Evolutionary conservation across 64 coral and sea anemone genomes (phyloP).

Genomic region (Stichodactyla mertensii): DNA sequence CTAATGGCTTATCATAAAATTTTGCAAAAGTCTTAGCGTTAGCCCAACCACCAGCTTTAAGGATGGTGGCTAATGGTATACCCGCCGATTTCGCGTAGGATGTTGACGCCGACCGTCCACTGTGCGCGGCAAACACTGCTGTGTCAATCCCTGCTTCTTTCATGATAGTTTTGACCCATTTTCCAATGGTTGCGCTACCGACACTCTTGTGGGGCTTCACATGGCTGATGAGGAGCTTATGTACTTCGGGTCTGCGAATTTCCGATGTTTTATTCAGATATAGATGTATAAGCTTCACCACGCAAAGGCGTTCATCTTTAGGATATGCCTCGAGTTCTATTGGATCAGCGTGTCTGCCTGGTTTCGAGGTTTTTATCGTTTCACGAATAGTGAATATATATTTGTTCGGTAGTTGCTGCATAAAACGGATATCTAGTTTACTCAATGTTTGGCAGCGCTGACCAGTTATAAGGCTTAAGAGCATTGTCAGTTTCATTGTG

Average conservation of each 20-base stretch:
- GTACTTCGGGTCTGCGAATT: too few species aligned
- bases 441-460: neutral
- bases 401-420: neutral
- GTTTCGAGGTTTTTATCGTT: slow-evolving; percentile 30
- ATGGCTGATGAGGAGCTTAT: slow-evolving; percentile 1
- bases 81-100: slow-evolving; percentile 29
- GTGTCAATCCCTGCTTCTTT: slow-evolving; percentile 18
- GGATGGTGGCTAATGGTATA: slow-evolving; percentile 28
- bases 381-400: slow-evolving; percentile 26
- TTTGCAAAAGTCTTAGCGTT: slow-evolving; percentile 29
- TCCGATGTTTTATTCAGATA: too few species aligned
- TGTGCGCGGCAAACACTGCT: slow-evolving; percentile 32
- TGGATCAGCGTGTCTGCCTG: neutral
- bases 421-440: neutral
- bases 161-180: slow-evolving; percentile 27
- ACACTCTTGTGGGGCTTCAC: slow-evolving; percentile 41
- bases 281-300: neutral
- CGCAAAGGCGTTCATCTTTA: neutral
- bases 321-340: neutral
- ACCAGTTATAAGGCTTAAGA: neutral
- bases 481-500: neutral
- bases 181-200: slow-evolving; percentile 32
- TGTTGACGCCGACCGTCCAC: slow-evolving; percentile 34
- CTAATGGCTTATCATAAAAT: slow-evolving; percentile 43
- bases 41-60: slow-evolving; percentile 37